Evolutionary conservation across 2,113 vertebrate species (phyloP), one percentile per base, ranked within the genome.

Genomic region (Podocnemis expansa): DNA sequence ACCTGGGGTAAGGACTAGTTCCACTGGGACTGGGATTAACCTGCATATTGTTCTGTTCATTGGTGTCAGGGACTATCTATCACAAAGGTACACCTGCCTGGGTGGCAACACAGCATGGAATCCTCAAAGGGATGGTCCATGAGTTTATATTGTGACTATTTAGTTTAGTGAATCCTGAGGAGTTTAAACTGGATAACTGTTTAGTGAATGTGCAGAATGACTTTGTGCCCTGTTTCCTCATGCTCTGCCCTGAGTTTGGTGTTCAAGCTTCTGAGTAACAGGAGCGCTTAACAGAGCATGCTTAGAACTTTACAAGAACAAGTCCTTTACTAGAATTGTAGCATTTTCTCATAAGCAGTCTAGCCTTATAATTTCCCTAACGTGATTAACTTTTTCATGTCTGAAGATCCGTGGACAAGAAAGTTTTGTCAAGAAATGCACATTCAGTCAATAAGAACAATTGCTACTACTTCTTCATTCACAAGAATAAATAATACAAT

Each of bases 301-400:
- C 8, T 38, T 87, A 76, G 80, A 63, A 96, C 67, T 78, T 47
- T 21, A 11, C 51, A 84, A 56, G 58, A 92, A 54, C 38, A 29
- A 78, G 60, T 70, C 60, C 13, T 58, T 60, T 84, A 67, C 1
- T 2, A 27, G 29, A 81, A 84, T 83, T 84, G 80, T 31, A 75
- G 70, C 47, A 38, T 51, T 67, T 2, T 3, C 22, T 75, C 41
- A 52, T 4, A 58, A 82, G 6, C 21, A 34, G 67, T 27, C 89
- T 84, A 91, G 3, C 51, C 80, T 63, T 56, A 22, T 43, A 86
- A 16, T 31, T 25, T 38, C 27, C 31, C 63, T 67, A 54, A n/a
- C 21, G 3, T n/a, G 27, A 52, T 22, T 21, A 41, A 54, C 49
- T 16, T 14, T 27, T 45, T 45, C 43, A 12, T n/a, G 1, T 29